Base-by-base conservation (phyloP, 1,140 invertebrate genomes). In the Brachionus calyciflorus region DNA sequence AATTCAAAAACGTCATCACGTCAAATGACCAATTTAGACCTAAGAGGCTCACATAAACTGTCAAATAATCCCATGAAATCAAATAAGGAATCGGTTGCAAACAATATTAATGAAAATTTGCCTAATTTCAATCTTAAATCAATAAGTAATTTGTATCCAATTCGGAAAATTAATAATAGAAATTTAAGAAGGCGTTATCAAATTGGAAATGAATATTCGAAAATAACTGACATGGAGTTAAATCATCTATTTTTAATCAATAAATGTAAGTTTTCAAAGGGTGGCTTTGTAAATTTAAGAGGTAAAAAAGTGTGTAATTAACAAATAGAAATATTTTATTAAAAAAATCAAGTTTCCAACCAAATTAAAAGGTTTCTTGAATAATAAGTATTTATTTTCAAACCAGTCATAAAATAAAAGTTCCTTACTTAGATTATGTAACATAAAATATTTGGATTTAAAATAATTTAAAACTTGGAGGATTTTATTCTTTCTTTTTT, bases 241-340 rank as follows among this genome's bases (percentile, higher is more conserved):
- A 73, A 73, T 51, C 69, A 73, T 41, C 10, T 55, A n/a, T 73
- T 73, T 24, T 37, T 73, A 30, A 55, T 73, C 14, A 73, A 73
- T 51, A 73, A 73, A 55, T 55, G 65, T 70, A 48, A 70, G 37
- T n/a, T 21, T 41, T 24, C n/a, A n/a, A n/a, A n/a, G n/a, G n/a
- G n/a, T n/a, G n/a, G n/a, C n/a, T n/a, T n/a, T n/a, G n/a, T n/a
- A n/a, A n/a, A n/a, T n/a, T n/a, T n/a, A n/a, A n/a, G n/a, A n/a
- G n/a, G n/a, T n/a, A n/a, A n/a, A n/a, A n/a, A n/a, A n/a, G n/a
- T n/a, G n/a, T n/a, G n/a, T n/a, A n/a, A n/a, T n/a, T n/a, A n/a
- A n/a, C n/a, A n/a, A n/a, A n/a, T n/a, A n/a, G n/a, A n/a, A n/a
- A n/a, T n/a, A n/a, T n/a, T n/a, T n/a, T n/a, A n/a, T n/a, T n/a